These are phyloP conservation scores for Pomatostomus ruficeps DNA, from an alignment of 2,113 vertebrate genomes.

Conservation along the genomic window DNA sequence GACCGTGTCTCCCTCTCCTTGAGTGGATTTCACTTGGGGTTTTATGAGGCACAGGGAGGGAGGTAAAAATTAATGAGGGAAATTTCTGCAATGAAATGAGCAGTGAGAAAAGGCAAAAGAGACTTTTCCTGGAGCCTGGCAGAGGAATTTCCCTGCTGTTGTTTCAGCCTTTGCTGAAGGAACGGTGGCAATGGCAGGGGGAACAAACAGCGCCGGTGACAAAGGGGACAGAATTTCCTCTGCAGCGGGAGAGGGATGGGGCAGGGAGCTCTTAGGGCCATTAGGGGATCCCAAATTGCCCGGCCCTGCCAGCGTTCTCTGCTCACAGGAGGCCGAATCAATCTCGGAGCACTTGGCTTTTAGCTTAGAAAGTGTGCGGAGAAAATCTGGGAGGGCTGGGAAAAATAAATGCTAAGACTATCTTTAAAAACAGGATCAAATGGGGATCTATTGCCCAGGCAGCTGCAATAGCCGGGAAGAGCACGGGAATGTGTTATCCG, in stretches of 20 bases:
- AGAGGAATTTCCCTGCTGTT: background rate
- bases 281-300: background rate
- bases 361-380: background rate
- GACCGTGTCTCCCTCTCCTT: fast-evolving
- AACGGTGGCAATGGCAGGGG: background rate
- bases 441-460: background rate
- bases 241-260: background rate
- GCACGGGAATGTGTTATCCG: background rate
- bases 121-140: background rate
- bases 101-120: background rate
- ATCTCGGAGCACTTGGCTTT: background rate
- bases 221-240: background rate
- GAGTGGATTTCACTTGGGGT: no score
- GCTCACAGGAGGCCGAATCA: background rate
- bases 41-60: background rate
- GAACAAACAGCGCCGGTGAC: background rate
- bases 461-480: background rate
- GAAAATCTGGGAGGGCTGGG: background rate
- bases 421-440: background rate
- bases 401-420: background rate
- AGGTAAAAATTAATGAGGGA: background rate
- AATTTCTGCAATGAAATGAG: background rate
- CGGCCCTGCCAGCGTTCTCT: background rate
- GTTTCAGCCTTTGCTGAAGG: background rate
- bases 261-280: background rate